Evolutionary conservation across 2,888 invertebrate genomes (phyloP).

Genomic region (Drosophila kambysellisi): DNA sequence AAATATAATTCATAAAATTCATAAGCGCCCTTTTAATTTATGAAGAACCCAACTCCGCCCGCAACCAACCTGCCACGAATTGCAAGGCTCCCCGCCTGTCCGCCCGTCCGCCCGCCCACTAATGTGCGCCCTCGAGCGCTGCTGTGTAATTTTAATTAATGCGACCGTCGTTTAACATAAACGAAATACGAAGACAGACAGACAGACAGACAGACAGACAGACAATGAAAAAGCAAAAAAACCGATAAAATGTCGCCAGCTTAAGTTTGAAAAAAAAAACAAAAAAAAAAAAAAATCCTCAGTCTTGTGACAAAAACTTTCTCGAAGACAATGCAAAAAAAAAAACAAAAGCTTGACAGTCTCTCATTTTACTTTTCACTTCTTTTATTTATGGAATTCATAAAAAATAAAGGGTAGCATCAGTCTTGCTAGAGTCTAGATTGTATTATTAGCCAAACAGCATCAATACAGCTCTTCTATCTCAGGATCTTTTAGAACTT

Average conservation of each 20-base stretch:
- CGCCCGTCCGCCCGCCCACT: neutral
- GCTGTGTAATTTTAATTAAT: constrained; percentile 76
- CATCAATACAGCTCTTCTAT: neutral
- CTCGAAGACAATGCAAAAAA: constrained; percentile 31
- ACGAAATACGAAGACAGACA: constrained; percentile 74
- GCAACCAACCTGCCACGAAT: neutral
- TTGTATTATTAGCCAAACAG: neutral
- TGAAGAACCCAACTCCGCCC: constrained; percentile 40
- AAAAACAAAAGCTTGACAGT: constrained; percentile 38
- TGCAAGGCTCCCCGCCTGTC: neutral
- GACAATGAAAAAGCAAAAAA: constrained; percentile 10
- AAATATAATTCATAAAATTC: constrained; percentile 75
- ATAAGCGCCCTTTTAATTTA: constrained; percentile 80
- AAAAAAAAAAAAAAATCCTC: constrained; percentile 12
- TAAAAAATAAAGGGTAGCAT: constrained; percentile 4
- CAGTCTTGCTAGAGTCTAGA: neutral
- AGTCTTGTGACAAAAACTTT: constrained; percentile 39
- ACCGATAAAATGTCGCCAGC: constrained; percentile 5
- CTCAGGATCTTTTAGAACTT: neutral
- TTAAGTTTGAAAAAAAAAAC: constrained; percentile 33
- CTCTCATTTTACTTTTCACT: constrained; percentile 22
- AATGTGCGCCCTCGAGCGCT: constrained; percentile 50
- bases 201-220: constrained; percentile 49
- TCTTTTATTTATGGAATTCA: constrained; percentile 18
- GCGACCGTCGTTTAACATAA: constrained; percentile 62